Percentiles rank a stretch among this genome's conserved stretches.
These are phyloP conservation scores for Egretta garzetta DNA, from an alignment of 2,113 vertebrate genomes.

Conservation along the genomic window DNA sequence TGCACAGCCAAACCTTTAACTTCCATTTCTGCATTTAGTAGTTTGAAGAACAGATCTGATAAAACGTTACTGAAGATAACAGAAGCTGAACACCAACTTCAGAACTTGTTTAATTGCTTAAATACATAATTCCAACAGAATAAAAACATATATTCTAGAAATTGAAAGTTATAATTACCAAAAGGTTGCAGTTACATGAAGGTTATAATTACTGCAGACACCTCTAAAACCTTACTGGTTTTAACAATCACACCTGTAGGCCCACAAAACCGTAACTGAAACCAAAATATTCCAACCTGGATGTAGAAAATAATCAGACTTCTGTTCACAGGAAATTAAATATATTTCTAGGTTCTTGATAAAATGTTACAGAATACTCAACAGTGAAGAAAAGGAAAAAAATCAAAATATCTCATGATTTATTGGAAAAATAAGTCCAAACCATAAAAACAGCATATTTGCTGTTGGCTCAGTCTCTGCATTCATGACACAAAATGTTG, in stretches of 20 bases:
- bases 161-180: not conserved
- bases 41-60: not conserved
- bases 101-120: not conserved
- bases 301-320: not conserved
- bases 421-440: not conserved
- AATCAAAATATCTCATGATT: not conserved
- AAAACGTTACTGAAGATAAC: not conserved
- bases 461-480: not conserved
- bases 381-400: not conserved
- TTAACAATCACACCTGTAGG: not conserved
- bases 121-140: not conserved
- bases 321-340: not conserved
- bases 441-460: not conserved
- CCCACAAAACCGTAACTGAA: not conserved
- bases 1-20: not conserved
- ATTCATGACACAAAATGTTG: not conserved
- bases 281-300: not conserved
- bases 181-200: not conserved
- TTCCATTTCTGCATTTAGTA: not conserved
- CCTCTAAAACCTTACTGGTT: not conserved
- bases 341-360: not conserved
- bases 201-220: not conserved
- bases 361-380: not conserved
- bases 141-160: not conserved
- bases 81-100: not conserved